Base-by-base conservation (phyloP, 2,797 vertebrate species). In the Urosaurus nigricauda region DNA sequence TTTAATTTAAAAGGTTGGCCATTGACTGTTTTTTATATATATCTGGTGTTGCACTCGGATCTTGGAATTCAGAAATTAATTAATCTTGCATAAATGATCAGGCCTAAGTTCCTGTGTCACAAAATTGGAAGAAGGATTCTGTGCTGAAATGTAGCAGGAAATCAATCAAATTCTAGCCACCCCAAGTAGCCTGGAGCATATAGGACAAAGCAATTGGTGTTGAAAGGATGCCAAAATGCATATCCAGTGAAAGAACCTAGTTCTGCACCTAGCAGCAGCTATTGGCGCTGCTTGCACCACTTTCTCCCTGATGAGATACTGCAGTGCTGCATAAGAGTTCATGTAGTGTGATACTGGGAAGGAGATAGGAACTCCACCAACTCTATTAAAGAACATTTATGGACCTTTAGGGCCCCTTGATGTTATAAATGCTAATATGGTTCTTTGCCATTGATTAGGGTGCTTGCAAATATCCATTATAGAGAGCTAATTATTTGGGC, bases 321-420 rank as follows among this genome's bases (percentile, higher is more conserved):
- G 84, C 71, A 83, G 60, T 86, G 79, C 78, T 89, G 84, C 84
- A 83, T 58, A 71, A 77, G 24, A 51, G 37, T 60, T 85, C 68
- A 32, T 60, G 29, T 89, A 73, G 53, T 74, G 21, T 79, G 40
- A 32, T 71, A 65, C 6, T 79, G 32, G 35, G 51, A 4, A 77
- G 70, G 35, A 73, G 32, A 56, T 14, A 14, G 3, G 47, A 56
- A 47, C 32, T 17, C 79, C 29, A 58, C 29, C 8, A 63, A 56
- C 40, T 60, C 29, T 35, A 63, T 40, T 53, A 24, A 9, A 56
- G 26, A 65, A 17, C 35, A 56, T 82, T 86, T 56, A 29, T 86
- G 37, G 75, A 58, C 7, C 35, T 56, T 68, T 14, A 1, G 13
- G 56, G 40, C 4, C 26, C 40, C 60, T 75, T 83, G n/a, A 51